Conservation (phyloP, 2,888 invertebrate species). For the Meiosimyza decipiens region DNA sequence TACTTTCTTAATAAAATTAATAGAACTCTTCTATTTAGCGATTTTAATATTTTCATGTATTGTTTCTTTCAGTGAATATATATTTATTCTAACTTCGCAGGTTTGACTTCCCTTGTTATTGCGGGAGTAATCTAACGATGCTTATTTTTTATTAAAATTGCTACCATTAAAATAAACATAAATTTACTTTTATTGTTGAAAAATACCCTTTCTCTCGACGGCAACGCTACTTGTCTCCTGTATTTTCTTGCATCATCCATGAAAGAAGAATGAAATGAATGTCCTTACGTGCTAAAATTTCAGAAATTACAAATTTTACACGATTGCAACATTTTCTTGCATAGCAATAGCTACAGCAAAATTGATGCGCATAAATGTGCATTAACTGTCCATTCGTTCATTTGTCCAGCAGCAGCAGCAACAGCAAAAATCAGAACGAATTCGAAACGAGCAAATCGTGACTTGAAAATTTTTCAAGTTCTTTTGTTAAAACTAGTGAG, state of each 20-base stretch:
- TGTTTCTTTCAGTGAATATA: too few relatives aligned
- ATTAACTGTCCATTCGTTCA: constrained; percentile 61
- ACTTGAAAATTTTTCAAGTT: constrained; percentile 54
- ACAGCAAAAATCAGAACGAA: constrained; percentile 58
- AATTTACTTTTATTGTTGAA: constrained; percentile 1
- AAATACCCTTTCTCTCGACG: not conserved
- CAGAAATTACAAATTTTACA: constrained; percentile 54
- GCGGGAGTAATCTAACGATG: not conserved
- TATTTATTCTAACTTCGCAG: too few relatives aligned
- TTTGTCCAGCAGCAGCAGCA: constrained; percentile 28
- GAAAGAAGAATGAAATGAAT: constrained; percentile 52
- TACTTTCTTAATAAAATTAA: too few relatives aligned
- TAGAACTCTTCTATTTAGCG: too few relatives aligned
- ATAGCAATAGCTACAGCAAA: not conserved
- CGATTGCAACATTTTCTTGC: not conserved
- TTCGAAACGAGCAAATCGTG: constrained; percentile 63
- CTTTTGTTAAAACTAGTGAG: constrained; percentile 56
- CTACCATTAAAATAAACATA: not conserved
- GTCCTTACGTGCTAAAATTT: constrained; percentile 60
- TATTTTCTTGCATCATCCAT: too few relatives aligned
- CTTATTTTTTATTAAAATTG: not conserved
- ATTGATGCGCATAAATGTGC: constrained; percentile 62
- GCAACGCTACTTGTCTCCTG: not conserved
- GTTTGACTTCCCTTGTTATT: too few relatives aligned
- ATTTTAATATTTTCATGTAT: too few relatives aligned